A percentile compares a stretch with the other conserved stretches of the same genome.
phyloP scores from a whole-genome alignment of 2,797 vertebrate species.

The Enteromius argenteus region DNA sequence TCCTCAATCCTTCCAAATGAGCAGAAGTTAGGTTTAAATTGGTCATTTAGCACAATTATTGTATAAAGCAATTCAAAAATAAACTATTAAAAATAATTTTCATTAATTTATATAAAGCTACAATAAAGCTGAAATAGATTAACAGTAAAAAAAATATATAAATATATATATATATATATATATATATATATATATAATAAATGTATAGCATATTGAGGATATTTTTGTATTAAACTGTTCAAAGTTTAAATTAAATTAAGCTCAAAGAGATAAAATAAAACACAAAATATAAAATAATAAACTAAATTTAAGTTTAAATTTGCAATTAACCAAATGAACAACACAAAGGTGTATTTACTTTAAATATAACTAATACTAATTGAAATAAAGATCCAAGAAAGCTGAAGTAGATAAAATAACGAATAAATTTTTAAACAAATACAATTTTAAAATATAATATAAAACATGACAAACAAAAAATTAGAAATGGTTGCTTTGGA shows the following conservation, averaged over 20 bases:
- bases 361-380: not conserved
- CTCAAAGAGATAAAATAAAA: not conserved
- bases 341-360: not conserved
- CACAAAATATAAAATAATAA: not conserved
- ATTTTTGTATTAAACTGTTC: not conserved
- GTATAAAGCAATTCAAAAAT: not conserved
- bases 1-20: conserved; percentile 89
- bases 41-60: not conserved
- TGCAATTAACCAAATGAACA: not conserved
- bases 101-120: not conserved
- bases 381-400: not conserved
- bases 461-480: not conserved
- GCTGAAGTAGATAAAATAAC: not conserved
- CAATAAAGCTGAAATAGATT: not conserved
- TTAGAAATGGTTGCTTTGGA: not conserved
- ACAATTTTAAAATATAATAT: not conserved
- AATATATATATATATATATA: not conserved
- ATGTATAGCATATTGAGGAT: not conserved
- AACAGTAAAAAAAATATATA: not conserved
- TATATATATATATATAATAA: not conserved
- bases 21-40: not conserved
- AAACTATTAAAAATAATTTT: not conserved
- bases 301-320: not conserved
- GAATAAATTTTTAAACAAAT: not conserved
- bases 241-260: not conserved